Evolutionary conservation across 64 coral and sea anemone genomes (phyloP).

Genomic region (Actinia tenebrosa): DNA sequence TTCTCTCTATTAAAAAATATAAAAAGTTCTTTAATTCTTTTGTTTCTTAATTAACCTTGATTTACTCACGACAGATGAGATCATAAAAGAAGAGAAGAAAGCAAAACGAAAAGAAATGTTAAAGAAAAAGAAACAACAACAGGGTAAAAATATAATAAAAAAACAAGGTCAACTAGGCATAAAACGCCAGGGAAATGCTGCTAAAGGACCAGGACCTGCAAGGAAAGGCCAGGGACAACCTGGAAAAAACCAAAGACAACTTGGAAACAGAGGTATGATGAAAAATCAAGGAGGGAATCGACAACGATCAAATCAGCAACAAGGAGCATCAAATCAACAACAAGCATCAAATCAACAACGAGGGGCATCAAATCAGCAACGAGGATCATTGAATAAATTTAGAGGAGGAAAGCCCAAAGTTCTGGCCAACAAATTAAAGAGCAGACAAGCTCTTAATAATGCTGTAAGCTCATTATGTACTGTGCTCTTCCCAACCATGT

Average conservation of each 20-base stretch:
- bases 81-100: slow-evolving; percentile 52
- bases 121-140: slow-evolving; percentile 22
- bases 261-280: not conserved
- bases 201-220: not conserved
- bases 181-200: not conserved
- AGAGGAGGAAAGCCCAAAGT: slow-evolving; percentile 17
- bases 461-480: not conserved
- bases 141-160: slow-evolving; percentile 6
- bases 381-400: too few species aligned
- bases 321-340: too few species aligned
- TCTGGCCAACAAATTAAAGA: slow-evolving; percentile 37
- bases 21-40: too few species aligned
- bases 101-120: slow-evolving; percentile 40
- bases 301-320: not conserved
- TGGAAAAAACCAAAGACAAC: slow-evolving; percentile 3
- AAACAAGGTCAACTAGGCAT: not conserved
- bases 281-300: slow-evolving; percentile 1
- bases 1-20: too few species aligned
- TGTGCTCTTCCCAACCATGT: too few species aligned
- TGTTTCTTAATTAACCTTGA: not conserved
- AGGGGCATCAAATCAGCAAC: not conserved
- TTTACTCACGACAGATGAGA: slow-evolving; percentile 29
- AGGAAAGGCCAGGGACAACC: not conserved
- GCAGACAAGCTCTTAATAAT: slow-evolving; percentile 24
- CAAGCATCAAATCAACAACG: not conserved